A percentile compares a stretch with the other conserved stretches of the same genome.
These are phyloP conservation scores for Serripes groenlandicus DNA, from an alignment of 2,888 invertebrate genomes.

Conservation along the genomic window DNA sequence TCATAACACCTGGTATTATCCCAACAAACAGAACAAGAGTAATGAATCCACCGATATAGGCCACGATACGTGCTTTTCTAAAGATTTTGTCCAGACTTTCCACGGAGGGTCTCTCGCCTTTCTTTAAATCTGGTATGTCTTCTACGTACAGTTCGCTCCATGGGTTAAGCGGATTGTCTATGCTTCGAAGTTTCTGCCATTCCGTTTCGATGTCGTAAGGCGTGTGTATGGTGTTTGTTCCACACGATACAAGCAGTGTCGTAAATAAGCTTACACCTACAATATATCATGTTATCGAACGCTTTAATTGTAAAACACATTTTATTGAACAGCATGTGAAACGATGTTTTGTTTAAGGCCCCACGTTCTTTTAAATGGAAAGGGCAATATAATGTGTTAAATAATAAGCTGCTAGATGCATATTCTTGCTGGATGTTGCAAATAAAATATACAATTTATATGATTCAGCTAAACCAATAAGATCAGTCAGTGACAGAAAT, in stretches of 20 bases:
- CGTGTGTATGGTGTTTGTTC: conserved; percentile 71
- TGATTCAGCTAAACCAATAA: too few species aligned
- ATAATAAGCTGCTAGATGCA: too few species aligned
- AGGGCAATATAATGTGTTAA: too few species aligned
- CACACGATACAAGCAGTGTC: conserved; percentile 77
- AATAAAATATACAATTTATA: too few species aligned
- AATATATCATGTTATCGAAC: too few species aligned
- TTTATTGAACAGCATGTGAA: too few species aligned
- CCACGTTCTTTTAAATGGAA: too few species aligned
- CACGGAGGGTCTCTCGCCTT: conserved; percentile 68
- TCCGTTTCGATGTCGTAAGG: conserved; percentile 65
- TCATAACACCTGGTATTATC: conserved; percentile 77
- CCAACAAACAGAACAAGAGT: conserved; percentile 71
- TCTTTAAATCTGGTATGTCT: conserved; percentile 71
- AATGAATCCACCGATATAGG: conserved; percentile 74
- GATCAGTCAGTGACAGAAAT: too few species aligned
- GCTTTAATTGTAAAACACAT: too few species aligned
- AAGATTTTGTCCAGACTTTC: conserved; percentile 73
- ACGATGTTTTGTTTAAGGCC: too few species aligned
- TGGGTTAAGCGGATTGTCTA: conserved; percentile 79
- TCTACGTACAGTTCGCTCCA: conserved; percentile 76
- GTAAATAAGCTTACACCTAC: conserved; percentile 72
- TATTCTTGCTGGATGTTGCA: too few species aligned
- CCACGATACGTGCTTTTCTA: conserved; percentile 71
- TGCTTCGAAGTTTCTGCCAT: conserved; percentile 76